These are phyloP conservation scores for Enhydra lutris DNA, from an alignment of 2,113 vertebrate species.

Conservation along the genomic window DNA sequence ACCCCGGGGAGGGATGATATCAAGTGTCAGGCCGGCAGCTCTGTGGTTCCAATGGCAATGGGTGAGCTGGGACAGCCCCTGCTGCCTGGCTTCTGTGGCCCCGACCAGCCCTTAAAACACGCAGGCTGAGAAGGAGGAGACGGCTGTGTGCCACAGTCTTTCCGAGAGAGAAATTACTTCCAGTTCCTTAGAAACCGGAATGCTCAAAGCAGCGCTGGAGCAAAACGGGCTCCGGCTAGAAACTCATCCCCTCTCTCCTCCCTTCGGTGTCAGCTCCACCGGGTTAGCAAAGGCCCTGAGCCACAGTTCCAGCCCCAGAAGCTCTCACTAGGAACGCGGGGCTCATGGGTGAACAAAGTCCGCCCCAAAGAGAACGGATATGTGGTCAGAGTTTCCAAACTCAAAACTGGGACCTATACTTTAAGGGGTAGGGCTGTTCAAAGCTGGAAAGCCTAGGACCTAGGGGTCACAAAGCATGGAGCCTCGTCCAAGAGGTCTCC, in stretches of 20 bases:
- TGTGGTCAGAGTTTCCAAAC: not conserved
- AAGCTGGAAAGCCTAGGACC: not conserved
- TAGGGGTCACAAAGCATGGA: not conserved
- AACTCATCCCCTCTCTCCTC: not conserved
- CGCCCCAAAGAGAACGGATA: not conserved
- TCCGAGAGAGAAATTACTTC: constrained; percentile 36
- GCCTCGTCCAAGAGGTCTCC: not conserved
- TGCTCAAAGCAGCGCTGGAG: not conserved
- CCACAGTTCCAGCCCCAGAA: not conserved
- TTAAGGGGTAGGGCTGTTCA: not conserved
- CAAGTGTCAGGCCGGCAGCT: not conserved
- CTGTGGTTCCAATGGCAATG: not conserved
- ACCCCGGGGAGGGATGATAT: rapidly evolving
- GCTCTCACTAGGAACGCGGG: not conserved
- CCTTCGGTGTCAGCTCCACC: not conserved
- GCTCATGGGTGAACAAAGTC: not conserved
- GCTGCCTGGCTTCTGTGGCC: not conserved
- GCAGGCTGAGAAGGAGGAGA: not conserved
- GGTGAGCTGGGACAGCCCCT: not conserved
- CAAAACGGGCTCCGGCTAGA: constrained; percentile 6
- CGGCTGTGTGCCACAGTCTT: not conserved
- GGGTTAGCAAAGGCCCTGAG: not conserved
- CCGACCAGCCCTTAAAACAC: not conserved
- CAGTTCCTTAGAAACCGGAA: constrained; percentile 33
- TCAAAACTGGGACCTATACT: not conserved